Base-by-base conservation (phyloP, 2,113 vertebrate species). In the Equus przewalskii region DNA sequence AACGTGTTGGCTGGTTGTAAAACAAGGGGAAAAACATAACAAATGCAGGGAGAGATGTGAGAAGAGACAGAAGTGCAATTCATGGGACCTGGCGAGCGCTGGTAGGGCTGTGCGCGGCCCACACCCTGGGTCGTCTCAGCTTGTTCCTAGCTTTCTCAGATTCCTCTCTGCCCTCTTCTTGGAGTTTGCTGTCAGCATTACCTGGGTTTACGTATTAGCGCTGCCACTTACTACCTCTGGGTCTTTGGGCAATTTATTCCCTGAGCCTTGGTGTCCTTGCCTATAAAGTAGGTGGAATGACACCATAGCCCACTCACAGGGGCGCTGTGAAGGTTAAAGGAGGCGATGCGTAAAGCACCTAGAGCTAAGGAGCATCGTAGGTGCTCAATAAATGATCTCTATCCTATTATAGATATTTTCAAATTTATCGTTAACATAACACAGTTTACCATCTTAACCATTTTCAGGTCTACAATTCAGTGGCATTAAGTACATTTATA, bases 41-140 rank as follows among this genome's bases (percentile, higher is more conserved):
- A 65, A 78, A 72, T 46, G 18, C 41, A 78, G 69, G 75, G 73
- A 78, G 94, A 86, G 69, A 64, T 33, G 44, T 73, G 86, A 96
- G 85, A 75, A 6, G 36, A 70, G 79, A n/a, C 14, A 16, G 72
- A 70, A 0, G 16, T 33, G 72, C 81, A 58, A 89, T 93, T 76
- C 19, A 7, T 76, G 89, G 58, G 72, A 30, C 12, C 46, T 86
- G 85, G 56, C 33, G 41, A 22, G 67, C 76, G 21, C 15, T 10
- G 85, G 81, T 15, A 46, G 36, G 22, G 62, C 30, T 82, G 58
- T 36, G 24, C 30, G 58, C 0, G n/a, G 58, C 86, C 60, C 4
- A 41, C 80, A 70, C 33, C 73, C 69, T 58, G 49, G 36, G 81
- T 51, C 1, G 0, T 60, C 89, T 87, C 89, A 26, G 85, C 76